These are phyloP conservation scores for Fringilla coelebs DNA, from an alignment of 2,797 vertebrate genomes.

Conservation along the genomic window DNA sequence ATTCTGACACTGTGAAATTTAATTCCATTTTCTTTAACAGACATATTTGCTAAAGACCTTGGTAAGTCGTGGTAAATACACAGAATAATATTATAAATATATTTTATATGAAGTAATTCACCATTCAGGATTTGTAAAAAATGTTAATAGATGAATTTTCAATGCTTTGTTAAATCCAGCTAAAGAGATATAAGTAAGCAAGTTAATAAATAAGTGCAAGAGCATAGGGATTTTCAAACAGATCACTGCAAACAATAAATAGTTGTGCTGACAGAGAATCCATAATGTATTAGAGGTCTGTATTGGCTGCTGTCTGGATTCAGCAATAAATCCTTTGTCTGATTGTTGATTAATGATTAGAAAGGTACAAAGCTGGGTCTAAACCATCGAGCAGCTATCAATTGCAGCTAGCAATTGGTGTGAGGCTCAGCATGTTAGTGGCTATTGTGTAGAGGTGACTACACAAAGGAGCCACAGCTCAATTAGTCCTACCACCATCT, in stretches of 20 bases:
- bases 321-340: conserved; percentile 23
- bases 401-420: neutral
- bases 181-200: neutral
- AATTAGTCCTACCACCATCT: neutral
- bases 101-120: neutral
- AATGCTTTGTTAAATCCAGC: neutral
- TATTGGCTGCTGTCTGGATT: conserved; percentile 37
- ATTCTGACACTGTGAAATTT: neutral
- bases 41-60: neutral
- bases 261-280: conserved; percentile 24
- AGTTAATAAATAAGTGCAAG: neutral
- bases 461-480: neutral
- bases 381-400: neutral
- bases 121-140: neutral
- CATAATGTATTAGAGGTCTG: conserved; percentile 30
- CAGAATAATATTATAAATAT: neutral
- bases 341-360: conserved; percentile 42
- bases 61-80: neutral
- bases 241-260: conserved; percentile 29
- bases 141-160: neutral
- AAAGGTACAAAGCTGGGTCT: neutral
- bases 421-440: neutral
- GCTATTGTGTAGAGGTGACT: neutral
- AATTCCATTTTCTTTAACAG: neutral
- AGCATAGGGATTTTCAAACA: conserved; percentile 11